These are phyloP conservation scores for Phoeniculus purpureus DNA, from an alignment of 2,797 vertebrate species.

Conservation along the genomic window DNA sequence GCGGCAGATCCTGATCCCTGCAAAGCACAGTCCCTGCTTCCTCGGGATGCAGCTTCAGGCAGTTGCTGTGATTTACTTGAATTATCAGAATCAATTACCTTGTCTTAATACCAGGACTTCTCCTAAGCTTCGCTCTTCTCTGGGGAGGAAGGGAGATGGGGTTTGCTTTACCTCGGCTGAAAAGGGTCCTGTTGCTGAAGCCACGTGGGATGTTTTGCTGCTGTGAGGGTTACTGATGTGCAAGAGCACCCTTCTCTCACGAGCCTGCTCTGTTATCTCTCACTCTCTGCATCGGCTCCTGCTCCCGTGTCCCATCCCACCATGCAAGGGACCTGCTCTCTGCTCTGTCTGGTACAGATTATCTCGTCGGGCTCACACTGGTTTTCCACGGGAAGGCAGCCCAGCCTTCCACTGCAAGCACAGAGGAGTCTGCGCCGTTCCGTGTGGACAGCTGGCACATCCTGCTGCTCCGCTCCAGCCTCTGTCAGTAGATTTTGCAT, in stretches of 20 bases:
- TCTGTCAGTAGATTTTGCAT: neutral
- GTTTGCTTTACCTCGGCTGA: neutral
- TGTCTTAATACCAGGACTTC: slow-evolving; percentile 27
- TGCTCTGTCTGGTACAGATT: neutral
- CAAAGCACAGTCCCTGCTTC: neutral
- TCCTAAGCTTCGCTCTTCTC: neutral
- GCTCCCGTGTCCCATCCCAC: neutral
- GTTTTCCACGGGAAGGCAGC: neutral
- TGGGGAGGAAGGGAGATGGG: neutral
- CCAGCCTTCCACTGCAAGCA: neutral
- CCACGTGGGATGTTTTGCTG: neutral
- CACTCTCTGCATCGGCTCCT: neutral
- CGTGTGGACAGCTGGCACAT: neutral
- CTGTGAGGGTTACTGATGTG: neutral
- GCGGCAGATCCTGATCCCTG: neutral
- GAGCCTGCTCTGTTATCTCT: neutral
- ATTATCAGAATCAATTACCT: neutral
- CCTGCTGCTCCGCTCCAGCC: neutral
- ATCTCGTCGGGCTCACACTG: neutral
- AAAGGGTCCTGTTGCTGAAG: neutral
- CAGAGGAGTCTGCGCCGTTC: neutral
- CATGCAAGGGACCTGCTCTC: neutral
- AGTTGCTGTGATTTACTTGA: slow-evolving; percentile 8
- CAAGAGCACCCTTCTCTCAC: neutral
- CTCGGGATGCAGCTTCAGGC: neutral